A percentile compares a stretch with the other conserved stretches of the same genome.
These are phyloP conservation scores for Parelbella ahira DNA, from an alignment of 2,888 invertebrate species.

Conservation along the genomic window DNA sequence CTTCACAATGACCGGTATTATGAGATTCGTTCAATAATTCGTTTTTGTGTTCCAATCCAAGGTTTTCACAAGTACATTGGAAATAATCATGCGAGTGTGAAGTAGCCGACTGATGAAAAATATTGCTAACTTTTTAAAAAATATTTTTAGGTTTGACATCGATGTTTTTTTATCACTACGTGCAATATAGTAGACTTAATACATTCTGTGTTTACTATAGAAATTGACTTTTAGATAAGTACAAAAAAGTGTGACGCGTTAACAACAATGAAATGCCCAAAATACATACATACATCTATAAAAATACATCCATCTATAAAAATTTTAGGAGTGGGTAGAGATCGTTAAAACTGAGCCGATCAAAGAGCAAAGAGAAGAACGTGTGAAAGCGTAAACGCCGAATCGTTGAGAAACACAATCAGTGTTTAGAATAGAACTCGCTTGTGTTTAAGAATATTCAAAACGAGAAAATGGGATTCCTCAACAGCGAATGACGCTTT, in stretches of 20 bases:
- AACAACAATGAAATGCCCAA: too few species aligned
- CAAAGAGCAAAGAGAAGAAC: slow-evolving; percentile 16
- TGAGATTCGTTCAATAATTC: slow-evolving; percentile 10
- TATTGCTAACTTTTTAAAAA: too few species aligned
- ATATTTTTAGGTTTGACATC: too few species aligned
- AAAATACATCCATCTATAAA: too few species aligned
- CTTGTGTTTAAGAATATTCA: slow-evolving; percentile 30
- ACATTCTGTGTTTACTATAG: too few species aligned
- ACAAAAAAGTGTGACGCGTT: slow-evolving; percentile 2
- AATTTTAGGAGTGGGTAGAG: not conserved
- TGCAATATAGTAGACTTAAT: too few species aligned
- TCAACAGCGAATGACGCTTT: slow-evolving; percentile 26
- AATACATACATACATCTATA: too few species aligned
- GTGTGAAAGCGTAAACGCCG: slow-evolving; percentile 29
- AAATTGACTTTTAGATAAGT: too few species aligned
- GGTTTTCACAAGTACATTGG: slow-evolving; percentile 1
- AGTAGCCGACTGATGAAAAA: too few species aligned
- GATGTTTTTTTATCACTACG: too few species aligned
- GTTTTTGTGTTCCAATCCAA: slow-evolving; percentile 5
- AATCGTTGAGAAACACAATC: too few species aligned
- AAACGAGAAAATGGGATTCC: slow-evolving; percentile 30
- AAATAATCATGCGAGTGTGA: slow-evolving; percentile 4
- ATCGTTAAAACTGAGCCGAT: slow-evolving; percentile 15
- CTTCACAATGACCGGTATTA: slow-evolving; percentile 9
- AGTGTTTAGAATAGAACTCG: too few species aligned